Conservation (phyloP, 2,113 vertebrate species). For the Podarcis cretensis region DNA sequence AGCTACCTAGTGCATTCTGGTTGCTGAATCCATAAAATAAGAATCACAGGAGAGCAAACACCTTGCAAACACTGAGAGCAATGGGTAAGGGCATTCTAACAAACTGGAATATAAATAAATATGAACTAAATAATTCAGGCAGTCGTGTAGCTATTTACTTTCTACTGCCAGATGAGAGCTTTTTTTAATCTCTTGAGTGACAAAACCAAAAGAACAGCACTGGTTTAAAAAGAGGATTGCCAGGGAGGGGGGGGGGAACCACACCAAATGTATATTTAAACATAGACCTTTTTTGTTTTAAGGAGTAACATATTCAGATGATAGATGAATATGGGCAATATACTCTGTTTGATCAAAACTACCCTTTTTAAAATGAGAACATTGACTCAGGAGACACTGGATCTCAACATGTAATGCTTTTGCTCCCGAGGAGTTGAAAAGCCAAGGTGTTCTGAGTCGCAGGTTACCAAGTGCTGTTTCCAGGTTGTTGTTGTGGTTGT, state of each 20-base stretch:
- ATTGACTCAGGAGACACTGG: not conserved
- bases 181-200: not conserved
- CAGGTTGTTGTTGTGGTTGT: too few relatives aligned
- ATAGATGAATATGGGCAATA: not conserved
- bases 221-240: not conserved
- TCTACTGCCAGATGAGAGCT: not conserved
- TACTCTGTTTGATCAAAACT: not conserved
- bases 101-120: slow-evolving; percentile 15
- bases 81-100: not conserved
- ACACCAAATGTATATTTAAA: not conserved
- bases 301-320: not conserved
- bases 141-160: slow-evolving; percentile 16
- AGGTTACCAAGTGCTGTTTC: not conserved
- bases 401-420: not conserved
- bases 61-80: not conserved
- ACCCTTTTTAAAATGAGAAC: not conserved
- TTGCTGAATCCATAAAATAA: slow-evolving; percentile 22
- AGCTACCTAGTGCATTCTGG: not conserved
- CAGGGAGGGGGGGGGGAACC: not conserved
- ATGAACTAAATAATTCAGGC: slow-evolving; percentile 10
- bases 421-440: not conserved
- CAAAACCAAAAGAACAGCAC: not conserved
- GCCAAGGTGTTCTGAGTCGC: not conserved
- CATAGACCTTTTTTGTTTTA: not conserved
- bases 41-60: slow-evolving; percentile 14